Conservation (phyloP, 2,113 vertebrate genomes). For the Nymphicus hollandicus region DNA sequence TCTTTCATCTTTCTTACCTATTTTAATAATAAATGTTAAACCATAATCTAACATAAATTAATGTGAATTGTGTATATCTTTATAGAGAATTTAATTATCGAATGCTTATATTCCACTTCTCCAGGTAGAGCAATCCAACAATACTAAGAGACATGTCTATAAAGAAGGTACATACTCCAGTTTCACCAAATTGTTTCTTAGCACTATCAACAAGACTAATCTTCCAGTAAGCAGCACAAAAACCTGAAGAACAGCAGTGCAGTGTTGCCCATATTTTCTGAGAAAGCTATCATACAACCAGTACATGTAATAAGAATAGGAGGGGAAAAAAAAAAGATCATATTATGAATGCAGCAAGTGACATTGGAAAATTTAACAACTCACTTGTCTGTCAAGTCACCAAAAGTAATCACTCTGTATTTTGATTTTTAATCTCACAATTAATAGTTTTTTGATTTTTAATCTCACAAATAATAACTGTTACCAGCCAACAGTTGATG, state of each 20-base stretch:
- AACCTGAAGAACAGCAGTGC: background rate
- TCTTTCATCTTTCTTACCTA: background rate
- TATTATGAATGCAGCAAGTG: background rate
- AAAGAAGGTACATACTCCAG: background rate
- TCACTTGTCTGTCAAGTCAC: background rate
- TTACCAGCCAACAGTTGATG: background rate
- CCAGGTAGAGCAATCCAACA: background rate
- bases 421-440: background rate
- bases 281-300: background rate
- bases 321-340: background rate
- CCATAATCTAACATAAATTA: background rate
- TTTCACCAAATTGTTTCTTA: background rate
- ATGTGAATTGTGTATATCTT: background rate
- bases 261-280: background rate
- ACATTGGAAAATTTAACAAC: background rate
- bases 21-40: background rate
- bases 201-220: background rate
- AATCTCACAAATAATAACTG: background rate
- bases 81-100: background rate
- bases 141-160: background rate
- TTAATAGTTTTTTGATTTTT: background rate
- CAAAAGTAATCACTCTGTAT: background rate
- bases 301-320: background rate
- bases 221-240: background rate
- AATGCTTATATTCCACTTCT: background rate